phyloP scores from a whole-genome alignment of 2,888 invertebrate genomes.

The Calliphora vomitoria region DNA sequence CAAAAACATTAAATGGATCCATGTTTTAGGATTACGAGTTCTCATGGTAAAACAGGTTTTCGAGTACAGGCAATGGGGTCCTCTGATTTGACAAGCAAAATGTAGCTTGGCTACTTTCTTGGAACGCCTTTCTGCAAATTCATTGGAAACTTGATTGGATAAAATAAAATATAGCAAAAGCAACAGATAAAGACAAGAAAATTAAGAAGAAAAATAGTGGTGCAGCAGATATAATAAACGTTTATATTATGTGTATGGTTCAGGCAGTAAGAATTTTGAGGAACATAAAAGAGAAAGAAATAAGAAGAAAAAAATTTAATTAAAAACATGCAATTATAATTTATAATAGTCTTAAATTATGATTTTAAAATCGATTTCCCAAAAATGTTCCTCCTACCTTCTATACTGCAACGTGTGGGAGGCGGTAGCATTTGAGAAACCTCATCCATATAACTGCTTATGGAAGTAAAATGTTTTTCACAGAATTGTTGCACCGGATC shows the following conservation, averaged over 20 bases:
- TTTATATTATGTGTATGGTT: no score
- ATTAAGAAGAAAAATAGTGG: neutral
- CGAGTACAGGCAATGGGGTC: slow-evolving; percentile 94
- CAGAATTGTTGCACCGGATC: slow-evolving; percentile 98
- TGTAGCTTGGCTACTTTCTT: slow-evolving; percentile 95
- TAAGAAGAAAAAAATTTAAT: slow-evolving; percentile 53
- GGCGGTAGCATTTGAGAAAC: slow-evolving; percentile 93
- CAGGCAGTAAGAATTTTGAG: neutral
- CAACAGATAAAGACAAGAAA: slow-evolving; percentile 5
- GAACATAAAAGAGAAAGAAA: slow-evolving; percentile 57
- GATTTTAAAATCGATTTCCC: neutral
- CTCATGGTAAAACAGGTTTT: slow-evolving; percentile 91
- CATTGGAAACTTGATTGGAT: slow-evolving; percentile 81
- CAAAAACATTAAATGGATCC: slow-evolving; percentile 98
- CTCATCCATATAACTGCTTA: slow-evolving; percentile 95
- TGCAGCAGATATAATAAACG: neutral
- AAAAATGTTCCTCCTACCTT: slow-evolving; percentile 87
- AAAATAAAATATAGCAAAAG: slow-evolving; percentile 49
- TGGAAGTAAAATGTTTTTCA: slow-evolving; percentile 96
- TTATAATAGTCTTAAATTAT: neutral
- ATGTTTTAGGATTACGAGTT: slow-evolving; percentile 92
- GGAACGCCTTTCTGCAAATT: slow-evolving; percentile 89
- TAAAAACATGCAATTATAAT: slow-evolving; percentile 56
- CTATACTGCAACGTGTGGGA: slow-evolving; percentile 96
- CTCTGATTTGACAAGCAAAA: slow-evolving; percentile 94